Evolutionary conservation across 2,797 vertebrate species (phyloP), one percentile per base, ranked within the genome.

Genomic region (Danio kyathit): DNA sequence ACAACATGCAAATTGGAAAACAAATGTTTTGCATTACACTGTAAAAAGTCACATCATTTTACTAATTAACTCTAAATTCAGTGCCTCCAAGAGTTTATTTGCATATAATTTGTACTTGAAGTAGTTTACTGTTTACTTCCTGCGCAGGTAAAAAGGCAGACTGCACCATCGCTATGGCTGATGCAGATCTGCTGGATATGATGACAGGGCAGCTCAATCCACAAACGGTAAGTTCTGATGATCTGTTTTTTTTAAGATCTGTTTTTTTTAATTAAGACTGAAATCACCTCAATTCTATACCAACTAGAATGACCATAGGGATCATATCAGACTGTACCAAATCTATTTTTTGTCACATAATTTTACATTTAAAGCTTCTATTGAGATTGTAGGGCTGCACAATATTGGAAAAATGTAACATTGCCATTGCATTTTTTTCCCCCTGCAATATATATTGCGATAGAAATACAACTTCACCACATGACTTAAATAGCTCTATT

Each of bases 121-220:
- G 4, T 10, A 0, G 40, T 21, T 54, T 16, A 41, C 12, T 21
- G 44, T 61, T 38, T 56, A 48, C 6, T 16, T 64, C 29, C 21
- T 9, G 84, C 87, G 40, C 89, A 99, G 97, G 92, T 86, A 93
- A 94, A 90, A 97, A 95, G 86, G 93, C 95, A 0, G 97, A 99
- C 86, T 98, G 97, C 80, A 97, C 95, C 1, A 92, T 99, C 71
- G 87, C 94, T 17, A 95, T 98, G 92, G 91, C 93, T 38, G 98
- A 99, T 21, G 38, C 89, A 0, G 96, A 98, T 84, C 91, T 99
- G 51, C 83, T 96, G 79, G 92, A 95, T 56, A 48, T 99, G 88
- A 98, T 99, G 97, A 98, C 95, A 0, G 97, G 97, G 67, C 95
- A 95, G 89, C 89, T 98, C 91, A 97, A 98, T 82, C 93, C 97